Conservation (phyloP, 2,797 vertebrate species). For the Nasua narica region DNA sequence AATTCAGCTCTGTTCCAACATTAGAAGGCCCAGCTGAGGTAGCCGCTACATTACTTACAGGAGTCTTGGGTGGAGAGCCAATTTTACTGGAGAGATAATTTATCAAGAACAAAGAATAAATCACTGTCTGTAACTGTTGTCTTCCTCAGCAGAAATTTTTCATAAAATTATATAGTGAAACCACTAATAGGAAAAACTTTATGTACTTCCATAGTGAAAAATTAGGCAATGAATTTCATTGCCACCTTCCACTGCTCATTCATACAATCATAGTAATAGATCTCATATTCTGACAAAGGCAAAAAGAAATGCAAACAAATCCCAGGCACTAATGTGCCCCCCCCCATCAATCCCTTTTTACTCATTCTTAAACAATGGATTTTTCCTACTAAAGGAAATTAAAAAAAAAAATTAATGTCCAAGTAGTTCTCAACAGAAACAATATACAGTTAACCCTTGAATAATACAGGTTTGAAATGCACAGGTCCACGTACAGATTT, state of each 20-base stretch:
- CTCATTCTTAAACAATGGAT: not conserved
- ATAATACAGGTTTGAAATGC: not conserved
- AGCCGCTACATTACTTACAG: conserved; percentile 88
- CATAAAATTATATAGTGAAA: conserved; percentile 28
- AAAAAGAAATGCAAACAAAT: conserved; percentile 38
- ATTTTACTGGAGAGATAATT: conserved; percentile 85
- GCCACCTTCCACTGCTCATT: not conserved
- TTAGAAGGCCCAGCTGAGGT: conserved; percentile 87
- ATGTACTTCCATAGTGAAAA: conserved; percentile 1
- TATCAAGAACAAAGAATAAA: conserved; percentile 50
- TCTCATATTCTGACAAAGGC: not conserved
- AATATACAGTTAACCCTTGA: not conserved
- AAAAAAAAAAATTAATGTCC: not conserved
- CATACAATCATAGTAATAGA: not conserved
- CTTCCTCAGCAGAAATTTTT: conserved; percentile 16
- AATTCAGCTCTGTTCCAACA: conserved; percentile 85
- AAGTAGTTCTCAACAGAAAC: conserved; percentile 5
- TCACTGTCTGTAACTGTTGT: not conserved
- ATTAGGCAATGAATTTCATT: conserved; percentile 20
- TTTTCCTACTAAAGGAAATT: conserved; percentile 6
- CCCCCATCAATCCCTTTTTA: not conserved
- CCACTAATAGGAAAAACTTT: not conserved
- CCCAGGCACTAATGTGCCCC: not conserved
- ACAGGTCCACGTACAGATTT: not conserved
- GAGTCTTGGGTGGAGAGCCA: conserved; percentile 91